These are phyloP conservation scores for Cnemophilus loriae DNA, from an alignment of 2,113 vertebrate species.

Conservation along the genomic window DNA sequence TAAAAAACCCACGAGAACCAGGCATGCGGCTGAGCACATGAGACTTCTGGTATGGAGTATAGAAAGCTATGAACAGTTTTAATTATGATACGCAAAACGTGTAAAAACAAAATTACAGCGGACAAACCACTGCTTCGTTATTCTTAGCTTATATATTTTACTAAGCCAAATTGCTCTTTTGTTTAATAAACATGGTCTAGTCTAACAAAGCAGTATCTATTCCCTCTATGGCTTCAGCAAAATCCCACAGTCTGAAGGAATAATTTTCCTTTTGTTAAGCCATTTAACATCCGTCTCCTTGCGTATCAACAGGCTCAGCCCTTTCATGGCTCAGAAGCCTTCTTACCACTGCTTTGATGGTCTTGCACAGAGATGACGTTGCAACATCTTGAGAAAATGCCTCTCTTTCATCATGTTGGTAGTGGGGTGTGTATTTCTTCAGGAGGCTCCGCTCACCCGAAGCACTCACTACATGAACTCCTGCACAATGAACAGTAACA, in stretches of 20 bases:
- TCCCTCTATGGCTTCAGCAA: background rate
- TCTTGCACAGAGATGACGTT: background rate
- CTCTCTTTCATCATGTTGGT: background rate
- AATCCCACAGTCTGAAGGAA: background rate
- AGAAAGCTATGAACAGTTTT: background rate
- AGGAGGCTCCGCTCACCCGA: background rate
- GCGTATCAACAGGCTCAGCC: background rate
- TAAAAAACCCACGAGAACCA: background rate
- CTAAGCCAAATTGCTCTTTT: background rate
- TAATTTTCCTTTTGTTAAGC: background rate
- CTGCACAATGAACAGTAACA: background rate
- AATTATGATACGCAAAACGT: background rate
- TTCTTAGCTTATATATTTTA: background rate
- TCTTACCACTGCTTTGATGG: background rate
- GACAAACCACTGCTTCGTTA: background rate
- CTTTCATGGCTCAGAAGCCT: background rate
- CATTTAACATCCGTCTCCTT: background rate
- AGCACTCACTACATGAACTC: background rate
- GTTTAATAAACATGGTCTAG: background rate
- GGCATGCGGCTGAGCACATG: fast-evolving
- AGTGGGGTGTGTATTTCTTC: background rate
- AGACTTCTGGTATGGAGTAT: background rate
- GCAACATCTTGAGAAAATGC: background rate
- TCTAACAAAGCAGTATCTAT: background rate
- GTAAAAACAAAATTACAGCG: background rate